A percentile compares a stretch with the other conserved stretches of the same genome.
Conservation (phyloP, 2,888 invertebrate species). For the Stegophylla sp. region DNA sequence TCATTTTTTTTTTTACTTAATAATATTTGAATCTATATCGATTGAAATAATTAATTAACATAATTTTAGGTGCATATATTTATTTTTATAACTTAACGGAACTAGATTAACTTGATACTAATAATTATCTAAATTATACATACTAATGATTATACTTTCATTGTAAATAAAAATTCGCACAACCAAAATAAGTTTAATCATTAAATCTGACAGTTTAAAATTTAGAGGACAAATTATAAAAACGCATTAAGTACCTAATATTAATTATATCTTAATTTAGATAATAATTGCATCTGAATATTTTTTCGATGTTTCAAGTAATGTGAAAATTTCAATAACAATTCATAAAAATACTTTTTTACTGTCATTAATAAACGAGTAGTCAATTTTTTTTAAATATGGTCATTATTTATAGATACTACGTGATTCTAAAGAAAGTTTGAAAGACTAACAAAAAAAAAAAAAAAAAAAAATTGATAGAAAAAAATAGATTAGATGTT, state of each 20-base stretch:
- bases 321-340: not conserved
- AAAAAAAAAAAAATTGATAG: not conserved
- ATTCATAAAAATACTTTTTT: not conserved
- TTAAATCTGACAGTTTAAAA: not conserved
- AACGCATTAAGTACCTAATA: not conserved
- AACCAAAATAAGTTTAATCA: not conserved
- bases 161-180: not conserved
- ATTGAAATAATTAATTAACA: too few relatives aligned
- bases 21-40: too few relatives aligned
- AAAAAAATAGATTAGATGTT: not conserved
- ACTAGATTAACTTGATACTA: too few relatives aligned
- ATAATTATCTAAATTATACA: not conserved
- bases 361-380: not conserved
- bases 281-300: not conserved
- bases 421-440: conserved; percentile 5
- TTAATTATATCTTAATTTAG: not conserved
- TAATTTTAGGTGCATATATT: not conserved
- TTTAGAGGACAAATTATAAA: not conserved
- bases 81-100: not conserved
- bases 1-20: not conserved
- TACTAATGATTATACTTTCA: not conserved
- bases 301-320: not conserved
- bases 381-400: not conserved
- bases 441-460: conserved; percentile 1
- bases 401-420: conserved; percentile 24